Evolutionary conservation across 2,888 invertebrate genomes (phyloP).

Genomic region (Drosophila formosana): DNA sequence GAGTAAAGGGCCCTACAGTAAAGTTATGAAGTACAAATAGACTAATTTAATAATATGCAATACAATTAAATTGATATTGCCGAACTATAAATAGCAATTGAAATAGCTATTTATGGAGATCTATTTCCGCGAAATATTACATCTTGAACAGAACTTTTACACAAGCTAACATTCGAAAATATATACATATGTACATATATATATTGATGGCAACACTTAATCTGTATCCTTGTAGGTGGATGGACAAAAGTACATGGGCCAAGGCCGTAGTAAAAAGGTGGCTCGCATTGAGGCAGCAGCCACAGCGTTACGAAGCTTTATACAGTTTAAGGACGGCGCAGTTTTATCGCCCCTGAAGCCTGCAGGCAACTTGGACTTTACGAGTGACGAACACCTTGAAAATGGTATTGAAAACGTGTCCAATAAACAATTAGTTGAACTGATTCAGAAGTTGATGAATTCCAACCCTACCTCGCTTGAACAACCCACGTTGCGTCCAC

Average conservation of each 20-base stretch:
- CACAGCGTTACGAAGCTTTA: constrained; percentile 87
- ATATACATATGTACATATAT: no score
- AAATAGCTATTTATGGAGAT: no score
- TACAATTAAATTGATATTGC: no score
- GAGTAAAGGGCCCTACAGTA: no score
- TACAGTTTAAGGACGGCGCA: constrained; percentile 86
- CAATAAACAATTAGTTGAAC: constrained; percentile 74
- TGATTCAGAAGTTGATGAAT: constrained; percentile 75
- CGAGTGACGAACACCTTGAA: constrained; percentile 86
- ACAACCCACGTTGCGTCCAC: constrained; percentile 71
- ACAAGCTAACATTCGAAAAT: no score
- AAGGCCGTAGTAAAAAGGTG: constrained; percentile 87
- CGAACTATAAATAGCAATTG: no score
- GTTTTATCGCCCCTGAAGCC: constrained; percentile 83
- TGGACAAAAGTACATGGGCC: constrained; percentile 87
- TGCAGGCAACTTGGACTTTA: constrained; percentile 86
- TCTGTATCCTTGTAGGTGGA: constrained; percentile 84
- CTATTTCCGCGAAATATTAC: no score
- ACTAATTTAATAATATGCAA: no score
- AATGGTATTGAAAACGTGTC: constrained; percentile 83
- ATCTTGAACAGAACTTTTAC: no score
- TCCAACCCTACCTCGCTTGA: constrained; percentile 76
- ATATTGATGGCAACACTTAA: not conserved
- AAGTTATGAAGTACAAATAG: no score
- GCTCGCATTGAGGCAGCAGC: constrained; percentile 87